Evolutionary conservation across 2,797 vertebrate genomes (phyloP).

Genomic region (Amazonetta brasiliensis): DNA sequence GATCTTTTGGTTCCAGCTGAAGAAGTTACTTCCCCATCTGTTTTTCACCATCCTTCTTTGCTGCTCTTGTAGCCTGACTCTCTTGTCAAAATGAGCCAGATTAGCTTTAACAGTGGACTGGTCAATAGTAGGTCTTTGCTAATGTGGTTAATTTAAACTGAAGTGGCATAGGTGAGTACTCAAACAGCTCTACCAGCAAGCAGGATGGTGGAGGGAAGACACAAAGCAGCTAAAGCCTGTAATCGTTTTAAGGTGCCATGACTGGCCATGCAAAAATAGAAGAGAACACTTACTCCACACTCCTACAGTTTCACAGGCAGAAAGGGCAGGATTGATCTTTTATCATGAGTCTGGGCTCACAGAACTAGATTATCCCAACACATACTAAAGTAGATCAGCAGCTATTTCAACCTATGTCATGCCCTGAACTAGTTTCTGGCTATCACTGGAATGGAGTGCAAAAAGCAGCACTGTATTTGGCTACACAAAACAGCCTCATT

Average conservation of each 20-base stretch:
- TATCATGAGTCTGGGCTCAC: neutral
- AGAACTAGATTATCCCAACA: neutral
- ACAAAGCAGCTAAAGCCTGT: neutral
- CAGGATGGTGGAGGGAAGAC: neutral
- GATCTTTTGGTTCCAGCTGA: constrained; percentile 20
- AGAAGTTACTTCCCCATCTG: constrained; percentile 39
- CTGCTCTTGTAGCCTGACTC: constrained; percentile 5
- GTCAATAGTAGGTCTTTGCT: neutral
- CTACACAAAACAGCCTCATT: neutral
- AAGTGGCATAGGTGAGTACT: constrained; percentile 2
- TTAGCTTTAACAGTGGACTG: neutral
- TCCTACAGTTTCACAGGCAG: neutral
- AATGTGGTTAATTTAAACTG: neutral
- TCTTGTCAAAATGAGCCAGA: neutral
- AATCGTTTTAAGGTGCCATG: constrained; percentile 9
- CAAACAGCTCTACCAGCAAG: neutral
- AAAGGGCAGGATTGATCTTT: neutral
- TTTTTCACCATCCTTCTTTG: constrained; percentile 29
- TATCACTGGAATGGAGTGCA: neutral
- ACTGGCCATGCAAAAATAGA: neutral
- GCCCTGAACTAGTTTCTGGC: neutral
- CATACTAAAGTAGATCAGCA: neutral
- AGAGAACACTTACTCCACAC: neutral
- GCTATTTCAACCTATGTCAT: neutral
- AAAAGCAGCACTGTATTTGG: neutral